Evolutionary conservation across 2,888 invertebrate genomes (phyloP).

Genomic region (Spilosoma lubricipeda): DNA sequence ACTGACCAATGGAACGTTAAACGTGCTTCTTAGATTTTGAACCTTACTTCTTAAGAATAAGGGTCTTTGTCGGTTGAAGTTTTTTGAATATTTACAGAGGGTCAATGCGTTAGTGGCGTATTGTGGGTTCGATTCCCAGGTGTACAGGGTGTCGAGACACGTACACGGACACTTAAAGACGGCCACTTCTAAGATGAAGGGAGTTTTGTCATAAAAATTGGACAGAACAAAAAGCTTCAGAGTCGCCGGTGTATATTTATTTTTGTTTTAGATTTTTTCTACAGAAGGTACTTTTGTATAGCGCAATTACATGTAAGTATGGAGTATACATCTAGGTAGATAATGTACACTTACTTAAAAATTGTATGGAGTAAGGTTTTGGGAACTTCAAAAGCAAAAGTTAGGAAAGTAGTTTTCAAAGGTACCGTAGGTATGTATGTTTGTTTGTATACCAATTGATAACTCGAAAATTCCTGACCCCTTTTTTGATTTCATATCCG

Average conservation of each 20-base stretch:
- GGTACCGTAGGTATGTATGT: background rate
- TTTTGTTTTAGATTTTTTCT: conserved; percentile 11
- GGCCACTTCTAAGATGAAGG: conserved; percentile 83
- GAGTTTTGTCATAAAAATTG: conserved; percentile 85
- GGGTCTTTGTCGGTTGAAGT: conserved; percentile 52
- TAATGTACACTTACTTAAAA: too few relatives aligned
- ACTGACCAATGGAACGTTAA: conserved; percentile 68
- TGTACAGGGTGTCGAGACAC: conserved; percentile 80
- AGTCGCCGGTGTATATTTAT: conserved; percentile 50
- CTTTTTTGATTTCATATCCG: background rate
- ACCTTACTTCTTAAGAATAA: conserved; percentile 36
- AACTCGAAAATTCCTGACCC: background rate
- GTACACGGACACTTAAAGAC: conserved; percentile 83
- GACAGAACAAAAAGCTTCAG: conserved; percentile 71
- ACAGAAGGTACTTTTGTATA: too few relatives aligned
- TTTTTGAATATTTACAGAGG: conserved; percentile 61
- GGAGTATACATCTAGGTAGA: too few relatives aligned
- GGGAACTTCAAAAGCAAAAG: too few relatives aligned
- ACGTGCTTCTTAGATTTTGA: conserved; percentile 40
- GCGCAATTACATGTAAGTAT: too few relatives aligned
- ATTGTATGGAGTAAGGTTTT: too few relatives aligned
- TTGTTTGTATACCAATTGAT: background rate
- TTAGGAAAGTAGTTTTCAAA: background rate
- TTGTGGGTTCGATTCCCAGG: conserved; percentile 86
- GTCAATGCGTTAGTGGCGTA: conserved; percentile 81